A percentile compares a stretch with the other conserved stretches of the same genome.
Evolutionary conservation across 1,140 invertebrate species (phyloP).

Genomic region (Eupeodes corollae): DNA sequence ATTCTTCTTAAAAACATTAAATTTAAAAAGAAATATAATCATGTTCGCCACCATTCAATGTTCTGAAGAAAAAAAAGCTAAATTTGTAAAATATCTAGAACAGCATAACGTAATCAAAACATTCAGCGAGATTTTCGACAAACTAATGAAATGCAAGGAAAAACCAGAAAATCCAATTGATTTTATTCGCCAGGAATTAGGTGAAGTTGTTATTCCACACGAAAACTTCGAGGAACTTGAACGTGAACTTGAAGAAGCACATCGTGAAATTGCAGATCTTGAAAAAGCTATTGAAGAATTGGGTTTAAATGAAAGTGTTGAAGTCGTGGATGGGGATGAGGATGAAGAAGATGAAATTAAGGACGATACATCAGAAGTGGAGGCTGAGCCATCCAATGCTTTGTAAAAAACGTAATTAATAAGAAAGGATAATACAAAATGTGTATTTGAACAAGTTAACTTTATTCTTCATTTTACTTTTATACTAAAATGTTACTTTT

Average conservation of each 20-base stretch:
- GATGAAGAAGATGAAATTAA: neutral
- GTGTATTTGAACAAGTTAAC: too few relatives aligned
- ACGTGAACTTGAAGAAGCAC: slow-evolving; percentile 1
- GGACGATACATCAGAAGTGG: neutral
- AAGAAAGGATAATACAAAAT: too few relatives aligned
- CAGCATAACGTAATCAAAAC: neutral
- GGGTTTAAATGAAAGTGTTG: too few relatives aligned
- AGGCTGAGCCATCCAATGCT: neutral
- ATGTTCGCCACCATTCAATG: too few relatives aligned
- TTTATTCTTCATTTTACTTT: too few relatives aligned
- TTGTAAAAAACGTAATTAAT: too few relatives aligned
- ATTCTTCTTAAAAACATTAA: too few relatives aligned
- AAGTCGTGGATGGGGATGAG: neutral
- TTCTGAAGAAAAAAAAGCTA: slow-evolving; percentile 3
- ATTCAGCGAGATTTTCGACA: slow-evolving; percentile 1
- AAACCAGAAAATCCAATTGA: slow-evolving; percentile 4
- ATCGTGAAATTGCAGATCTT: slow-evolving; percentile 1
- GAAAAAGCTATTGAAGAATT: too few relatives aligned
- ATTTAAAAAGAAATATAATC: too few relatives aligned
- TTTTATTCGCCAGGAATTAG: slow-evolving; percentile 4
- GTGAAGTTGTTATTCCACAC: neutral
- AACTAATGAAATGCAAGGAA: slow-evolving; percentile 1
- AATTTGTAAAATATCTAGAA: neutral
- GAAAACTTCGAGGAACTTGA: slow-evolving; percentile 3
- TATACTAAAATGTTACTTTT: too few relatives aligned